Percentiles rank a stretch among this genome's conserved stretches.
These are phyloP conservation scores for Pangasius krempfi DNA, from an alignment of 2,797 vertebrate species.

Conservation along the genomic window DNA sequence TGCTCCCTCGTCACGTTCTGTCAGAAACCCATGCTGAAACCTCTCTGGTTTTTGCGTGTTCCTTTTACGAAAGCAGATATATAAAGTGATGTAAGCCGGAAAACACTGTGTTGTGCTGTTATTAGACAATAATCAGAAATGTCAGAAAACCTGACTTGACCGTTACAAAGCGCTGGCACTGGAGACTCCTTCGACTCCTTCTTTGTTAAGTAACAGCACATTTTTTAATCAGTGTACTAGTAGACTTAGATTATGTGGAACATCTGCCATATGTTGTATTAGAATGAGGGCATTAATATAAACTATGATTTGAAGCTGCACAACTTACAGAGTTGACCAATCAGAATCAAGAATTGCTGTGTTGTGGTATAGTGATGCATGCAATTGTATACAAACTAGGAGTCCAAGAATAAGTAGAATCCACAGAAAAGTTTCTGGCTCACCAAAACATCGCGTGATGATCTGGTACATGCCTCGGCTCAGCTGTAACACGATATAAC, in stretches of 20 bases:
- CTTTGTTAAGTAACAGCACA: neutral
- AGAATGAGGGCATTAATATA: neutral
- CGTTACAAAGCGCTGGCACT: neutral
- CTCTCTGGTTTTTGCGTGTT: slow-evolving; percentile 50
- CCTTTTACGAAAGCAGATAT: slow-evolving; percentile 55
- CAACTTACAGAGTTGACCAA: neutral
- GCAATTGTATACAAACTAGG: neutral
- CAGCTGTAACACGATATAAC: slow-evolving; percentile 38
- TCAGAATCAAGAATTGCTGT: neutral
- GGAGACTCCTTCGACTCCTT: neutral
- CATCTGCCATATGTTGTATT: neutral
- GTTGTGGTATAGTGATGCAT: neutral
- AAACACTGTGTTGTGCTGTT: neutral
- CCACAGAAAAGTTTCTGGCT: slow-evolving; percentile 39
- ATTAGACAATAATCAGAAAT: neutral
- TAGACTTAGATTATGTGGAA: neutral
- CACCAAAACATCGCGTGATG: slow-evolving; percentile 53
- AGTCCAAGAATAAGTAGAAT: neutral
- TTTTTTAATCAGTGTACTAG: neutral
- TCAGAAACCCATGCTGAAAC: slow-evolving; percentile 40
- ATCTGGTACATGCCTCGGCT: slow-evolving; percentile 46
- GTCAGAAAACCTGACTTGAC: neutral
- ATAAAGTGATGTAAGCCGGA: neutral
- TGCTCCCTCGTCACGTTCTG: slow-evolving; percentile 40
- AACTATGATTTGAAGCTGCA: neutral